Evolutionary conservation across 2,888 invertebrate species (phyloP).

Genomic region (Watsonalla binaria): DNA sequence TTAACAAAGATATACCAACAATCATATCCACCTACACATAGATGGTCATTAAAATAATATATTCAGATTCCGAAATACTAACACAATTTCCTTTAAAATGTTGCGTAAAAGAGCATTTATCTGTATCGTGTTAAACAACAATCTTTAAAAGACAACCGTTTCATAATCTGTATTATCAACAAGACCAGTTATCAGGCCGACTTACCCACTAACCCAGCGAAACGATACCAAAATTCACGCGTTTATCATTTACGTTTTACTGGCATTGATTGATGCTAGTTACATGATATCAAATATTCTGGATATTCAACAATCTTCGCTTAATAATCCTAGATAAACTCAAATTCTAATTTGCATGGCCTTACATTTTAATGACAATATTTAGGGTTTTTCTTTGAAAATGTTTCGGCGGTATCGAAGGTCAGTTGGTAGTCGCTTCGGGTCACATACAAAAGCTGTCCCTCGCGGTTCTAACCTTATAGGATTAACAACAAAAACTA

Average conservation of each 20-base stretch:
- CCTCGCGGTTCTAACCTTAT: no score
- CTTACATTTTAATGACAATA: constrained; percentile 1
- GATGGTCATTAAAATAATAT: no score
- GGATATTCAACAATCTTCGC: constrained; percentile 14
- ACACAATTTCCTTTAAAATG: not conserved
- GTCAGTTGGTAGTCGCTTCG: no score
- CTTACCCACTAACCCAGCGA: constrained; percentile 64
- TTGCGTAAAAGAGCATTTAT: not conserved
- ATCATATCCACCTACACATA: no score
- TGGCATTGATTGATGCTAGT: constrained; percentile 54
- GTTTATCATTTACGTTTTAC: constrained; percentile 15
- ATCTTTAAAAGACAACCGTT: not conserved
- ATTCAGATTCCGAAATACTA: no score
- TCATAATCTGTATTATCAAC: constrained; percentile 21
- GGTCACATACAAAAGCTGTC: no score
- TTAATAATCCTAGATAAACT: constrained; percentile 9
- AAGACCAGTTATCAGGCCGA: constrained; percentile 18
- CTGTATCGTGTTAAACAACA: not conserved
- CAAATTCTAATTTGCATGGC: constrained; percentile 9
- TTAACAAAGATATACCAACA: no score
- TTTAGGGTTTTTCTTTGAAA: no score
- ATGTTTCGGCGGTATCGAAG: no score
- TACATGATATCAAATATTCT: constrained; percentile 9
- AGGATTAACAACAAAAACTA: no score
- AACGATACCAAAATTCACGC: constrained; percentile 27